Evolutionary conservation across 2,113 vertebrate genomes (phyloP).

Genomic region (Nipponia nippon): DNA sequence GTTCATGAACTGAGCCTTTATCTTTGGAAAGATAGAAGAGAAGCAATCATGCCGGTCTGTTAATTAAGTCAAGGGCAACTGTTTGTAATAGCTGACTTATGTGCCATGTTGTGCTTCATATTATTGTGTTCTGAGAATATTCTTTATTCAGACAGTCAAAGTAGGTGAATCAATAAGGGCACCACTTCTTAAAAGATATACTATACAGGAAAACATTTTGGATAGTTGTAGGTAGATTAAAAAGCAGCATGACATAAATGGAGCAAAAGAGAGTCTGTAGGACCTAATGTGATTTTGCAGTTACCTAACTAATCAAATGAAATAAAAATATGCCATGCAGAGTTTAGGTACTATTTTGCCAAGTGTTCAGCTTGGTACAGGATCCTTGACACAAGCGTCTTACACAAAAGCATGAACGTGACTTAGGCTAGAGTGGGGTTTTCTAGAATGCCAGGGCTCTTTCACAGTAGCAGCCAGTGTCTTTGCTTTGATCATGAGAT

Average conservation of each 20-base stretch:
- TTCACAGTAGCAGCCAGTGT: background rate
- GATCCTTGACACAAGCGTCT: background rate
- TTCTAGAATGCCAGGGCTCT: background rate
- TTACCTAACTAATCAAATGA: background rate
- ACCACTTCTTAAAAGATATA: background rate
- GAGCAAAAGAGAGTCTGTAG: background rate
- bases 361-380: background rate
- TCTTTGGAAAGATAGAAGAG: background rate
- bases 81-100: background rate
- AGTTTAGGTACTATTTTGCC: background rate
- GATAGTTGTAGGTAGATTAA: background rate
- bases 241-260: background rate
- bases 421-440: background rate
- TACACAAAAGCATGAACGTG: fast-evolving
- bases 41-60: background rate
- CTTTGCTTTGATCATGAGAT: background rate
- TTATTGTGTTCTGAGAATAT: background rate
- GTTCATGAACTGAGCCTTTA: background rate
- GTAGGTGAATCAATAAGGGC: background rate
- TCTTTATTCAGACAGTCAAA: background rate
- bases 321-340: background rate
- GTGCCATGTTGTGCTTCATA: background rate
- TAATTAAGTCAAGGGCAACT: background rate
- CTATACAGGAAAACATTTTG: background rate
- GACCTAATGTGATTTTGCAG: background rate